These are phyloP conservation scores for Parnassius glacialis DNA, from an alignment of 2,888 invertebrate genomes.

Conservation along the genomic window DNA sequence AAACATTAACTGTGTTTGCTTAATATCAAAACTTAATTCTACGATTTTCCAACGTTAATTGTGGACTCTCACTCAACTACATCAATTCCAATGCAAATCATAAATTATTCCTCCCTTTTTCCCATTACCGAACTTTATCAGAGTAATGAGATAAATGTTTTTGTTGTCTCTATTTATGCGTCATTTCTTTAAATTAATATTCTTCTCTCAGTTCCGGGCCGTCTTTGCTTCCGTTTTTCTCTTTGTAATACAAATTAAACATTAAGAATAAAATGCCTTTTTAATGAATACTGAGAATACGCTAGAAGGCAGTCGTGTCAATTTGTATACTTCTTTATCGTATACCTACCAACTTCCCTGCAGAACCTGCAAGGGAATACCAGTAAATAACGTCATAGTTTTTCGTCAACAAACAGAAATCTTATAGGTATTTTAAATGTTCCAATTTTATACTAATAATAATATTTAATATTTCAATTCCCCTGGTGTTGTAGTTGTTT, in stretches of 20 bases:
- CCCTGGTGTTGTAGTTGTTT: no score
- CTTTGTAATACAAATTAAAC: not conserved
- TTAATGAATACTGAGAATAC: no score
- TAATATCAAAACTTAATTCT: conserved; percentile 3
- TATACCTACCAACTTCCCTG: no score
- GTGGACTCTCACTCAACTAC: conserved; percentile 6
- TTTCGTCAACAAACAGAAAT: no score
- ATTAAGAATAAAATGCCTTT: no score
- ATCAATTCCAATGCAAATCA: conserved; percentile 15
- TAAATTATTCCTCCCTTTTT: conserved; percentile 1
- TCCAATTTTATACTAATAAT: no score
- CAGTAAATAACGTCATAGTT: no score
- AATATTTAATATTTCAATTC: no score
- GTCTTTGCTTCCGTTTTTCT: not conserved
- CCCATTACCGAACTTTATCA: not conserved
- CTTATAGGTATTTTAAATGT: no score
- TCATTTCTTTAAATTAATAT: conserved; percentile 1
- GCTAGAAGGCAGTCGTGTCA: no score
- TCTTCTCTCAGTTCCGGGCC: not conserved
- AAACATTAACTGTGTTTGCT: conserved; percentile 9
- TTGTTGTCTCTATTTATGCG: conserved; percentile 1
- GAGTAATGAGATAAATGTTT: conserved; percentile 1
- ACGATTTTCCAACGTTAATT: conserved; percentile 14
- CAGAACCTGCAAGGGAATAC: no score
- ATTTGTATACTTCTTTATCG: no score